A percentile compares a stretch with the other conserved stretches of the same genome.
Conservation (phyloP, 2,888 invertebrate species). For the Folsomia manolachei region DNA sequence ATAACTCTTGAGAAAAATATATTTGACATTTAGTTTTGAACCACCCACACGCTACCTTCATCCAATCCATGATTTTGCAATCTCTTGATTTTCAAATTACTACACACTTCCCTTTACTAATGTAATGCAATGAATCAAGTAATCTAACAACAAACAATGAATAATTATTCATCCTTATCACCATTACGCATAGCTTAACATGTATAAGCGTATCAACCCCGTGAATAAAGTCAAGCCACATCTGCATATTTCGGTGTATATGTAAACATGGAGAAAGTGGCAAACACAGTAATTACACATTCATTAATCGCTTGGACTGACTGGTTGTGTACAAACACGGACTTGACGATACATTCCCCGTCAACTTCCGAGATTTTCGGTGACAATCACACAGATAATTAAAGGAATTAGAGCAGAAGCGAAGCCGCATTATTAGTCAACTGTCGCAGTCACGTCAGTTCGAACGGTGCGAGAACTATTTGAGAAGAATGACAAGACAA, state of each 20-base stretch:
- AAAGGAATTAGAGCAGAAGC: background rate
- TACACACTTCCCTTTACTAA: background rate
- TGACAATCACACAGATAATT: background rate
- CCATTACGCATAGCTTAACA: background rate
- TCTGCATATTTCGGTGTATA: no score
- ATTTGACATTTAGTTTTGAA: no score
- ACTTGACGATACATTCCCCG: background rate
- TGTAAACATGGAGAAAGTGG: background rate
- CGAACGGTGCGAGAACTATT: no score
- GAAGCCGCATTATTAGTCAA: background rate
- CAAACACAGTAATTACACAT: background rate
- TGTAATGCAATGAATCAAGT: background rate
- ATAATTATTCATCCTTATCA: background rate
- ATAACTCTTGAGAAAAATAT: no score
- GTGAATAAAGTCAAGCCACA: no score
- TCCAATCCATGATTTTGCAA: background rate
- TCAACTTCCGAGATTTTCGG: background rate
- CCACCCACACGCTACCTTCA: background rate
- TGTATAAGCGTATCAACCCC: background rate
- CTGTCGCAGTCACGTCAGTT: background rate
- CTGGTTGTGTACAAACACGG: background rate
- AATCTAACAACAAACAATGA: background rate
- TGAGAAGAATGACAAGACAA: no score
- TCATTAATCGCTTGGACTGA: background rate
- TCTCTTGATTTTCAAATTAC: no score